phyloP scores from a whole-genome alignment of 2,113 vertebrate species.

The Anser cygnoides region DNA sequence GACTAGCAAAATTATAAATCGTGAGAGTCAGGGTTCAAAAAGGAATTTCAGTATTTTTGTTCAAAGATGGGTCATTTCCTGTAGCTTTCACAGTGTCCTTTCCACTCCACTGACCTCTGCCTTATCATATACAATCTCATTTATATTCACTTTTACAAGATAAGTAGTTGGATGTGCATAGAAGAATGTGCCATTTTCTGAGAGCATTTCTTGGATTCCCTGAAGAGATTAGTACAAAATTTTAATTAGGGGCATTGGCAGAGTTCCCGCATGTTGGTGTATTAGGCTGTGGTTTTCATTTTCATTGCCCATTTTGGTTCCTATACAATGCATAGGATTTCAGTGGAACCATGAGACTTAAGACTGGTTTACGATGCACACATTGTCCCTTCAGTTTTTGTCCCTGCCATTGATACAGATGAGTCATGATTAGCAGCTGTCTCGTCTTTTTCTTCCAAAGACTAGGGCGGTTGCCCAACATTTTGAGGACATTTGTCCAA shows the following conservation, averaged over 20 bases:
- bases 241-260: constrained; percentile 60
- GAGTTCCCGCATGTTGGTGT: constrained; percentile 22
- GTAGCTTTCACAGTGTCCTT: constrained; percentile 63
- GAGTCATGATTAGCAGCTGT: constrained; percentile 30
- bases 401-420: not conserved
- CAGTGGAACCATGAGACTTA: not conserved
- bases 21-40: constrained; percentile 28
- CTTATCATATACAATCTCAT: constrained; percentile 41
- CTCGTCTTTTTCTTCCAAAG: constrained; percentile 45
- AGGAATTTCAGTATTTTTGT: constrained; percentile 42
- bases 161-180: constrained; percentile 42
- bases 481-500: constrained; percentile 58
- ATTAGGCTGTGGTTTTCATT: constrained; percentile 38
- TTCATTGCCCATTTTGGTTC: not conserved
- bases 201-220: constrained; percentile 58
- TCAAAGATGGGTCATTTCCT: constrained; percentile 58
- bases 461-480: constrained; percentile 52
- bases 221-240: constrained; percentile 61
- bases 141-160: constrained; percentile 9
- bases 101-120: constrained; percentile 56
- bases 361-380: not conserved
- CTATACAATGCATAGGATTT: constrained; percentile 29
- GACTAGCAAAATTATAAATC: constrained; percentile 1
- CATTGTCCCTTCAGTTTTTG: constrained; percentile 2
- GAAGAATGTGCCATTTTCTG: constrained; percentile 33